phyloP scores from a whole-genome alignment of 2,113 vertebrate genomes.

The Sinosuthora webbiana region DNA sequence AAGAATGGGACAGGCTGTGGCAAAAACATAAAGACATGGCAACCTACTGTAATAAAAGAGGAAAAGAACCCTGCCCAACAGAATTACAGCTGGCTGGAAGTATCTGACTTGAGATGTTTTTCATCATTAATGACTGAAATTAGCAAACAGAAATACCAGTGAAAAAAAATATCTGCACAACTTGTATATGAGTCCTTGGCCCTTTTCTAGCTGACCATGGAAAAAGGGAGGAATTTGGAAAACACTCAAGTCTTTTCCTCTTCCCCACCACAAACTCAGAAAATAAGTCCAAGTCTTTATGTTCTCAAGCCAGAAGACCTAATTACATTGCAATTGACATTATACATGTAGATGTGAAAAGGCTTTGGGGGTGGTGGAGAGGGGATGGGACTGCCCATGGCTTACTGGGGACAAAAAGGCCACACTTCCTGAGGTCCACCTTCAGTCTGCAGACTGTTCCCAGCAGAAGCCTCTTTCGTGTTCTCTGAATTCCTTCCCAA shows the following conservation, averaged over 20 bases:
- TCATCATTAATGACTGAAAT: not conserved
- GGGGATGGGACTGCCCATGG: not conserved
- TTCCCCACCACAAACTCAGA: not conserved
- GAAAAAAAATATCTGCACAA: not conserved
- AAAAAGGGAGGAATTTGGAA: not conserved
- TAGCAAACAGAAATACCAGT: not conserved
- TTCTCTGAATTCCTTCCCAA: not conserved
- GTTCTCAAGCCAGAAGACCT: not conserved
- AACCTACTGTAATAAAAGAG: not conserved
- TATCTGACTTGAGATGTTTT: not conserved
- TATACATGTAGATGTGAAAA: not conserved
- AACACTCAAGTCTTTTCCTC: not conserved
- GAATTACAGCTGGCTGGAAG: constrained; percentile 1
- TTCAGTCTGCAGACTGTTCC: not conserved
- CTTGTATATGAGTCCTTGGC: not conserved
- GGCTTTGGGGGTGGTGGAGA: not conserved
- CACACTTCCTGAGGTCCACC: not conserved
- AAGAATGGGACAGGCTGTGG: not conserved
- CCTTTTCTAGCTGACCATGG: not conserved
- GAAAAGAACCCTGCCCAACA: not conserved
- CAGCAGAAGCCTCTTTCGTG: not conserved
- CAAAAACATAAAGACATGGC: not conserved
- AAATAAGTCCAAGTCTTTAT: not conserved
- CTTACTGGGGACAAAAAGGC: not conserved
- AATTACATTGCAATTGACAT: not conserved